phyloP scores from a whole-genome alignment of 2,888 invertebrate species.

The Sclerodermus sp. region DNA sequence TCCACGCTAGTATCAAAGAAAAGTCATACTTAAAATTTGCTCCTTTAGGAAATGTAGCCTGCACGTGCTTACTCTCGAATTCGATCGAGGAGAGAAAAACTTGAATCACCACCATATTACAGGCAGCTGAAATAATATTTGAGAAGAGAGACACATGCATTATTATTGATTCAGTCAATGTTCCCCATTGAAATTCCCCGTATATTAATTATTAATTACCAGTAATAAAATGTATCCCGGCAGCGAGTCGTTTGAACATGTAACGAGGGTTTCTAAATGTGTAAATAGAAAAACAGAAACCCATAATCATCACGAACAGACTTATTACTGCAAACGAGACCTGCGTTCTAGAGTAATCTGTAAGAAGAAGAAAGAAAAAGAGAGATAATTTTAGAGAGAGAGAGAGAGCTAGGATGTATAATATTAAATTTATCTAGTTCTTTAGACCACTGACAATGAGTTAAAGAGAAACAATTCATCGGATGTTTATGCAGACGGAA shows the following conservation, averaged over 20 bases:
- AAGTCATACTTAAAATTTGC: constrained; percentile 72
- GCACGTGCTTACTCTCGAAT: constrained; percentile 69
- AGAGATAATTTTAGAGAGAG: too few relatives aligned
- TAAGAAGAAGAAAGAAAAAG: constrained; percentile 27
- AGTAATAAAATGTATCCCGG: constrained; percentile 81
- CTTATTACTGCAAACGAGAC: constrained; percentile 84
- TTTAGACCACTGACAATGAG: too few relatives aligned
- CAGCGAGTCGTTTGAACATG: constrained; percentile 85
- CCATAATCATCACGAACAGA: constrained; percentile 78
- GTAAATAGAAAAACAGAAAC: constrained; percentile 79
- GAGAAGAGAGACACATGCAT: not conserved
- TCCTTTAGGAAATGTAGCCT: constrained; percentile 68
- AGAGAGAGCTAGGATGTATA: too few relatives aligned
- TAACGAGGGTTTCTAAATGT: constrained; percentile 83
- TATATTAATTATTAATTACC: too few relatives aligned
- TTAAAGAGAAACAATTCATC: too few relatives aligned
- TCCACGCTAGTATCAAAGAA: constrained; percentile 76
- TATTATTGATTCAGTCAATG: too few relatives aligned
- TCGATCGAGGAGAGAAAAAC: constrained; percentile 75
- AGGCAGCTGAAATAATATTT: constrained; percentile 65
- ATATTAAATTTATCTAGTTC: too few relatives aligned
- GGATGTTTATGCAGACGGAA: too few relatives aligned
- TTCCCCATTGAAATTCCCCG: too few relatives aligned
- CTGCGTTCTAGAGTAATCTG: constrained; percentile 83
- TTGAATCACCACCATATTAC: constrained; percentile 80